Percentiles rank a stretch among this genome's conserved stretches.
Conservation (phyloP, 2,113 vertebrate species). For the Plecotus auritus region DNA sequence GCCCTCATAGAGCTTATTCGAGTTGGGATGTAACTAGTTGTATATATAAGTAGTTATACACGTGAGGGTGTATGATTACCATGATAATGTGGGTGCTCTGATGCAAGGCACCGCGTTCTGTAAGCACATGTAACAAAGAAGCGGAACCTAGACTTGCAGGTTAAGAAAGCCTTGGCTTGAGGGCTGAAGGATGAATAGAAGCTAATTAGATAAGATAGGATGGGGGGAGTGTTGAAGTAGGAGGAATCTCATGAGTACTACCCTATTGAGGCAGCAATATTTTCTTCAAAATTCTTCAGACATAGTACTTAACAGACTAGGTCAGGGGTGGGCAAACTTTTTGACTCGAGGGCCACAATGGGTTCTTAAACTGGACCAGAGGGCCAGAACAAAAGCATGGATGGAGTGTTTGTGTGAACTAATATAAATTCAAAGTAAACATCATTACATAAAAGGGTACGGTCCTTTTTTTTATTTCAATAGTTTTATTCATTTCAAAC, state of each 20-base stretch:
- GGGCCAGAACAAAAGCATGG: no score
- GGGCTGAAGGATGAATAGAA: neutral
- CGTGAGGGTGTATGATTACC: neutral
- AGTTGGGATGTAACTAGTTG: neutral
- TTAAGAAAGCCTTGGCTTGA: neutral
- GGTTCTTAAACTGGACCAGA: no score
- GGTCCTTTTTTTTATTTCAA: no score
- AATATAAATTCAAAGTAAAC: no score
- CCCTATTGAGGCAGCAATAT: neutral
- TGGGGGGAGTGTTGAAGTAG: neutral
- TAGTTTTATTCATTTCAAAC: no score
- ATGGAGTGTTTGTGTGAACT: no score
- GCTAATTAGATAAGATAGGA: neutral
- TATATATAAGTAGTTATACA: neutral
- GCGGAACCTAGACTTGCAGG: neutral
- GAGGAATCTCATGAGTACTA: neutral
- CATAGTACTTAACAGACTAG: neutral
- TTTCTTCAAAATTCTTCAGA: neutral
- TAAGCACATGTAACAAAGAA: neutral
- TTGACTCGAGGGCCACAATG: no score
- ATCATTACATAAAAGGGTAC: no score
- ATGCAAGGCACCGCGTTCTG: neutral
- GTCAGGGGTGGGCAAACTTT: no score
- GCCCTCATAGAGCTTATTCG: neutral
- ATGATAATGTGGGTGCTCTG: neutral